Percentiles rank a stretch among this genome's conserved stretches.
phyloP scores from a whole-genome alignment of 2,113 vertebrate genomes.

The Pteropus alecto region DNA sequence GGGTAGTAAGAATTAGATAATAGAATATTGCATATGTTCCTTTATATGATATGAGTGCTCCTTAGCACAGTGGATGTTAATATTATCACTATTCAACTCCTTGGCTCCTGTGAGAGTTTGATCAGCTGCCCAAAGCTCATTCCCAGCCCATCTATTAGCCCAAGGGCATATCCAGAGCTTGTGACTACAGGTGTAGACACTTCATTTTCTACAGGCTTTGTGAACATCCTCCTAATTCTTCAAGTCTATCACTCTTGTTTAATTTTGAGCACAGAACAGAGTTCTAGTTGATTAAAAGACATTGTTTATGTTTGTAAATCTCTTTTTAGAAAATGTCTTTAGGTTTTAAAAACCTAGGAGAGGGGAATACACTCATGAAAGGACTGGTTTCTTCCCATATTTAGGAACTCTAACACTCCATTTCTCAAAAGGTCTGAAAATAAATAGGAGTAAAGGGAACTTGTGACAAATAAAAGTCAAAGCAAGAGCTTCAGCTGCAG shows the following conservation, averaged over 20 bases:
- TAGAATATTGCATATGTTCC: background rate
- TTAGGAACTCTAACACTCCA: background rate
- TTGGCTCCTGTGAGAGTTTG: background rate
- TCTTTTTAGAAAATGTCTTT: background rate
- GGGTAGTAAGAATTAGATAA: background rate
- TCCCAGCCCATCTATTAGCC: background rate
- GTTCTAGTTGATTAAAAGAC: background rate
- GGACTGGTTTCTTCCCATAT: background rate
- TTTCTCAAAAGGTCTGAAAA: background rate
- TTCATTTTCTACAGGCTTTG: background rate
- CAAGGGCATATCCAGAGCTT: background rate
- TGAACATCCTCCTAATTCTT: background rate
- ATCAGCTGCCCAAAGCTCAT: background rate
- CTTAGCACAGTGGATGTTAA: background rate
- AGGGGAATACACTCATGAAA: background rate
- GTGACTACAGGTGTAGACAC: background rate
- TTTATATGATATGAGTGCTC: background rate
- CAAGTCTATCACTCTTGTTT: background rate
- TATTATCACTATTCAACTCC: background rate
- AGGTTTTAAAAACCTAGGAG: background rate
- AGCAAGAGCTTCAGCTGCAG: background rate
- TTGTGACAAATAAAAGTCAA: background rate
- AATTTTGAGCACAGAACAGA: background rate
- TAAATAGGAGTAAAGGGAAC: background rate
- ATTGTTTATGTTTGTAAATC: background rate